These are phyloP conservation scores for Philonicus albiceps DNA, from an alignment of 2,888 invertebrate genomes.

Conservation along the genomic window DNA sequence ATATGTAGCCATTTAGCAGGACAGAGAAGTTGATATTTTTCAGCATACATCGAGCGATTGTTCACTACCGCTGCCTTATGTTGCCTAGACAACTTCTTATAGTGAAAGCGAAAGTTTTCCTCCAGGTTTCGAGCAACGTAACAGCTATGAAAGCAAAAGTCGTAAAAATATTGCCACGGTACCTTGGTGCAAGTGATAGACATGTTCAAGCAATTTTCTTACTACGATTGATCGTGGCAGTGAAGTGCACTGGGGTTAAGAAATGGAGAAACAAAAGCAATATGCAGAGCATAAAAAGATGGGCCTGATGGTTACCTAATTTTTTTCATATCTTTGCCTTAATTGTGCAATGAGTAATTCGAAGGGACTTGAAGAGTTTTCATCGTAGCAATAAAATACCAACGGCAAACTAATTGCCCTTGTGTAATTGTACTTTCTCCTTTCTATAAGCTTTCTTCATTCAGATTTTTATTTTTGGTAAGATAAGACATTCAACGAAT, in stretches of 20 bases:
- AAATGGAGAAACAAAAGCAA: not conserved
- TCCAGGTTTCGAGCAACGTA: not conserved
- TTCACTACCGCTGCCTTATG: not conserved
- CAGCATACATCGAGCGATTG: not conserved
- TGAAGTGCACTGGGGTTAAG: not conserved
- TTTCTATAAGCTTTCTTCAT: not conserved
- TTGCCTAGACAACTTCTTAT: slow-evolving; percentile 33
- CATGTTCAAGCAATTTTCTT: not conserved
- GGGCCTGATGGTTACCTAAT: not conserved
- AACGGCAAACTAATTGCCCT: not conserved
- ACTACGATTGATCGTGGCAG: slow-evolving; percentile 2
- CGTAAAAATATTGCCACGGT: not conserved
- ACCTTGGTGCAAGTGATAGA: not conserved
- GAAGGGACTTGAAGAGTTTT: not conserved
- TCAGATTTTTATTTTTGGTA: not conserved
- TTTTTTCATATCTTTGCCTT: not conserved
- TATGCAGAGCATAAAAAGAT: not conserved
- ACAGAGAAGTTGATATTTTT: not conserved
- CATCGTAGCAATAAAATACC: not conserved
- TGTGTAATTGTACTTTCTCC: not conserved
- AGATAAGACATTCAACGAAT: not conserved
- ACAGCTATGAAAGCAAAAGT: slow-evolving; percentile 14
- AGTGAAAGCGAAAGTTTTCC: slow-evolving; percentile 28
- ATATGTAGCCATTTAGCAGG: not conserved
- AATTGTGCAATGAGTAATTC: not conserved